Percentiles rank a stretch among this genome's conserved stretches.
Evolutionary conservation across 2,797 vertebrate species (phyloP).

Genomic region (Vireo griseus): DNA sequence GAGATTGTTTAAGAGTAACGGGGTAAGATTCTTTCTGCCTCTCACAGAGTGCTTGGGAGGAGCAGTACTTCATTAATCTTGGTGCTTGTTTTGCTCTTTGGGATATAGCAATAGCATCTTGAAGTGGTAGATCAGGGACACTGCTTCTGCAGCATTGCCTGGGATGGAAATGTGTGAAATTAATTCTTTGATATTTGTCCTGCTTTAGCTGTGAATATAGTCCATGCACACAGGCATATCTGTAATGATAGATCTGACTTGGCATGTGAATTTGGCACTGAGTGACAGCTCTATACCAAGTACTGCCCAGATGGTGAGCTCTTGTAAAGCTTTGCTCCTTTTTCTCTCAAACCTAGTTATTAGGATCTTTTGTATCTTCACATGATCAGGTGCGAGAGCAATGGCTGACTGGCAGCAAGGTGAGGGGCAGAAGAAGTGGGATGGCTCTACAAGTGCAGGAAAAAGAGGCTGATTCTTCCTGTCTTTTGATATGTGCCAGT

Average conservation of each 20-base stretch:
- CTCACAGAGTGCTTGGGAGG: not conserved
- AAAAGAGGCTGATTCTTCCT: not conserved
- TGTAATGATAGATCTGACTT: not conserved
- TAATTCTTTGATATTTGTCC: not conserved
- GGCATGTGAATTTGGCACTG: not conserved
- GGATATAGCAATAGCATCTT: not conserved
- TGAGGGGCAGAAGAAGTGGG: not conserved
- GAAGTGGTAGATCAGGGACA: not conserved
- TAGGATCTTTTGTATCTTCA: not conserved
- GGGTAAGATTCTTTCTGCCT: not conserved
- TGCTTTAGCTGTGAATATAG: not conserved
- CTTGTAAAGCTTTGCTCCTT: not conserved
- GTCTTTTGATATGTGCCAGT: not conserved
- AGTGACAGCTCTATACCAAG: conserved; percentile 3
- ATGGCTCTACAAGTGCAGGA: not conserved
- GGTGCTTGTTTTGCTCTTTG: not conserved
- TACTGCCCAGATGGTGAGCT: not conserved
- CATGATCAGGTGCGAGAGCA: not conserved
- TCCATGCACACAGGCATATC: not conserved
- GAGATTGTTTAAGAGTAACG: not conserved
- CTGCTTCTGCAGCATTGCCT: not conserved
- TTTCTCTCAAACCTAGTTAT: not conserved
- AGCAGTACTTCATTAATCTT: not conserved
- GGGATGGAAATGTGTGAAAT: not conserved
- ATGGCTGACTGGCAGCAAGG: not conserved